Evolutionary conservation across 1,140 invertebrate species (phyloP), one percentile per base, ranked within the genome.

Genomic region (Drosophila asahinai): DNA sequence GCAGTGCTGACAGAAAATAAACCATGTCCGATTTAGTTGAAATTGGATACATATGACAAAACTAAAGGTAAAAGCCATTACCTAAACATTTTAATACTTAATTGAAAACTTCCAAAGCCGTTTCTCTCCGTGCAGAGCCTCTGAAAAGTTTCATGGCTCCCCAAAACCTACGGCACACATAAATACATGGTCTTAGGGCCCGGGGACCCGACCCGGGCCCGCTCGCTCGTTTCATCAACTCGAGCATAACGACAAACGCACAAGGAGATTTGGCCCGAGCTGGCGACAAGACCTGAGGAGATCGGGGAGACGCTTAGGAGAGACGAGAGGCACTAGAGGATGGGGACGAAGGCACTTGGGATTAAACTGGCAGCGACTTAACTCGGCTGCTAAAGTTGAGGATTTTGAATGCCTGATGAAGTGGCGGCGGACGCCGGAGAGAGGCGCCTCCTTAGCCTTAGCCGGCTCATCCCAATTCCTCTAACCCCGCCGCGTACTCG

Each of bases 321-420:
- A 48, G 42, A 25, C 25, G 19, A 22, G 25, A 15, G 12, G 19
- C 27, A 43, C 52, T 30, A 11, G 25, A 14, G 36, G 47, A 43
- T 30, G 12, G 27, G 54, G 61, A 77, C 47, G 77, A 52, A 45
- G 70, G 62, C 78, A 80, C 73, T 70, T 86, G 75, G 86, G 81
- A 90, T 90, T 90, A 90, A 90, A 77, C 86, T 71, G 86, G 72
- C 75, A 76, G 67, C 71, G 81, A 75, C 86, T 86, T 82, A 82
- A 71, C 86, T 86, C 48, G 62, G 81, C 42, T 63, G 86, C 81
- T 90, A 79, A 83, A 87, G 80, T 80, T 83, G 66, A 70, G 78
- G 70, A 90, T 90, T 79, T 78, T 63, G 71, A 66, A 58, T 76
- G 43, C 42, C 49, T 58, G 70, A 54, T 58, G 67, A 55, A 47